Base-by-base conservation (phyloP, 2,888 invertebrate species). In the Hecatera dysodea region DNA sequence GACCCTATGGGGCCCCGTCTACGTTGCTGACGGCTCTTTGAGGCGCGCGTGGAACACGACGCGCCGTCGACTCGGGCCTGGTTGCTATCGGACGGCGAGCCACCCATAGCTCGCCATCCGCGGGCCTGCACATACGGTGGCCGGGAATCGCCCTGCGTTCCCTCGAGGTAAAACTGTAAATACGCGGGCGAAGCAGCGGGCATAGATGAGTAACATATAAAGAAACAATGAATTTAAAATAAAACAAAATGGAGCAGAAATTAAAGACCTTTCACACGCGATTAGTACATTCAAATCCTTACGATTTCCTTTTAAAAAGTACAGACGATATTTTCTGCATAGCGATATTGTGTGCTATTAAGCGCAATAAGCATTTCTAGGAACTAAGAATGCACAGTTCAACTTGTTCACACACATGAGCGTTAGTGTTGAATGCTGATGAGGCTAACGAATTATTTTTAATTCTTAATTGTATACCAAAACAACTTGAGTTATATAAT, bases 241-340 rank as follows among this genome's bases (percentile, higher is more conserved):
- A n/a, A n/a, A 46, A 9, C 11, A 2, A 22, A 50, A 39, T 22
- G 6, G 7, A 24, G 36, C 24, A 60, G 4, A 46, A 65, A 48
- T 65, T 17, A 12, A 60, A 60, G 1, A 8, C 22, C 11, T 57
- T 57, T 62, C 52, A 42, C 76, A 76, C 62, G 76, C 76, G 29
- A 76, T 44, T 39, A 44, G 7, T 66, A 53, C 59, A 66, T 76
- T 75, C 62, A 55, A 77, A 71, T 63, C 46, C 50, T 29, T 71
- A 66, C 19, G 24, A 69, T 55, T 75, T 60, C 24, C 59, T 75
- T 64, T 17, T 55, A 48, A n/a, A 59, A 55, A 22, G 19, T n/a
- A 62, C 42, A 61, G 24, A 50, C 44, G 22, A 48, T 67, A 59
- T 60, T 65, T 63, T 70, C 57, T 60, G 44, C 59, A n/a, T 17